A percentile compares a stretch with the other conserved stretches of the same genome.
Evolutionary conservation across 2,888 invertebrate species (phyloP).

Genomic region (Heliconius erato): DNA sequence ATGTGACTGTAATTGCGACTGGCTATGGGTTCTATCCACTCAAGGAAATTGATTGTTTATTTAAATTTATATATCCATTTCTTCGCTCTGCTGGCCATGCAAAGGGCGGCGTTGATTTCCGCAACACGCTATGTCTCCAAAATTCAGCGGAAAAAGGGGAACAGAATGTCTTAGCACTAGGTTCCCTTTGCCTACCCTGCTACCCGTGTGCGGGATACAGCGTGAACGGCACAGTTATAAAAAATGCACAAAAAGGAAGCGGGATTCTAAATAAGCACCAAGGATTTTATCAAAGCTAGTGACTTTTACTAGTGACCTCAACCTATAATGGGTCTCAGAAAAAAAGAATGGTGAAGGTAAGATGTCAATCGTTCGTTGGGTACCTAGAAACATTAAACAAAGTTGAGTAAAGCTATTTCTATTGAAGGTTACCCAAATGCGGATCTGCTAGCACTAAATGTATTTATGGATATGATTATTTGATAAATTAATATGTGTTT

Average conservation of each 20-base stretch:
- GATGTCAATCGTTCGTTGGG: slow-evolving; percentile 49
- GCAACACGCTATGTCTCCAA: too few relatives aligned
- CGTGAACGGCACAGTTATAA: neutral
- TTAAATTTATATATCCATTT: too few relatives aligned
- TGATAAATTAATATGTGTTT: neutral
- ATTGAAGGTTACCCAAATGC: slow-evolving; percentile 46
- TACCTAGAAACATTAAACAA: slow-evolving; percentile 45
- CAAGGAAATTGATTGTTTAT: too few relatives aligned
- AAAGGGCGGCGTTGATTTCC: too few relatives aligned
- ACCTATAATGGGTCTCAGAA: slow-evolving; percentile 47
- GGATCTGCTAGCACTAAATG: slow-evolving; percentile 37
- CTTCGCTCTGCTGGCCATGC: too few relatives aligned
- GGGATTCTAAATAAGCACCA: slow-evolving; percentile 37
- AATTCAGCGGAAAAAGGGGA: too few relatives aligned
- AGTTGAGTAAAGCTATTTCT: slow-evolving; percentile 36
- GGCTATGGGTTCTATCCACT: too few relatives aligned
- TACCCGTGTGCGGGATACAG: too few relatives aligned
- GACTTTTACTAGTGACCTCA: slow-evolving; percentile 47
- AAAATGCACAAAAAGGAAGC: slow-evolving; percentile 43
- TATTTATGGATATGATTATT: neutral
- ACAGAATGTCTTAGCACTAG: too few relatives aligned
- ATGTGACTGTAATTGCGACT: too few relatives aligned
- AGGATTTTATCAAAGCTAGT: slow-evolving; percentile 39
- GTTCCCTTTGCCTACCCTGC: too few relatives aligned
- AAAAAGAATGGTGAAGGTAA: slow-evolving; percentile 48